Base-by-base conservation (phyloP, 2,797 vertebrate species). In the Dendrocincla fuliginosa region DNA sequence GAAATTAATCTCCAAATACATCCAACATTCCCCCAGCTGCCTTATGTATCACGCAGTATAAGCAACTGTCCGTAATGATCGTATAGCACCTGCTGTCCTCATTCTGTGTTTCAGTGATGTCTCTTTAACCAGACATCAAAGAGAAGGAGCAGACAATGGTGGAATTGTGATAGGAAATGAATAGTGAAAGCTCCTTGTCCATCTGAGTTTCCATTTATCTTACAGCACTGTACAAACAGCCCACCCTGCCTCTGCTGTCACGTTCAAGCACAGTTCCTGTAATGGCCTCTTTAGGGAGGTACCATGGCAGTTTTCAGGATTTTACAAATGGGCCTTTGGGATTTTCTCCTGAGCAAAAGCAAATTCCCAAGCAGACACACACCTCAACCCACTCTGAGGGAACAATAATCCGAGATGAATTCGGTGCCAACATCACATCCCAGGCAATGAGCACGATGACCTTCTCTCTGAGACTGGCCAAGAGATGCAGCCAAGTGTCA, bases 121-220 rank as follows among this genome's bases (percentile, higher is more conserved):
- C 84, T 95, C 57, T 95, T 80, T 84, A 89, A 84, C 90, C 84
- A 94, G 84, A 96, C 95, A 94, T 97, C 95, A 96, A 97, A 96
- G 92, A 78, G 89, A 94, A 94, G 55, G 57, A 90, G 69, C 65
- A 96, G 76, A 97, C 95, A 96, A 97, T 94, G 91, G 89, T 73
- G 56, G 95, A 93, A 96, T 94, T 96, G 95, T 97, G 89, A 92
- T 86, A 88, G 91, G 67, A 94, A 94, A 94, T 86, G 89, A 96
- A 93, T 70, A 96, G 82, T 88, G 91, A 96, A 97, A 96, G 95
- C 82, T 89, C 49, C 55, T 85, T 93, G 91, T 95, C 92, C 95
- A 69, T 78, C 87, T 69, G 82, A 70, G 25, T 79, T 93, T 86
- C 82, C 76, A 92, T 95, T 95, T 96, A 95, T 94, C 91, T 74